Conservation (phyloP, 2,888 invertebrate genomes). For the Drosophila prolongata region DNA sequence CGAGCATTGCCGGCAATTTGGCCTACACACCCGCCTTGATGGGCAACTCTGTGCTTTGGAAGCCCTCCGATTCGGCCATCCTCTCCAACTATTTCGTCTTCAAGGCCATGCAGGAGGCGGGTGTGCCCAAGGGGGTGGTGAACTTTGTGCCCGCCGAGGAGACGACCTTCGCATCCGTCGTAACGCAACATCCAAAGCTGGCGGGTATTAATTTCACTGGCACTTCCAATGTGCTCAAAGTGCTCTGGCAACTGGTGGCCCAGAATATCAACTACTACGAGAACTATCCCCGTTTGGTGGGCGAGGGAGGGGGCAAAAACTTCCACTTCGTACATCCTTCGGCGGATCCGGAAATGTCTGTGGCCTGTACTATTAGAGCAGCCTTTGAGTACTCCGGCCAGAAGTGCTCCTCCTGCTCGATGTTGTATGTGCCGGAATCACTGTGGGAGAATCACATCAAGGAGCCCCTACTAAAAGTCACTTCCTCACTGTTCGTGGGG, state of each 20-base stretch:
- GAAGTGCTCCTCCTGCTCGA: constrained; percentile 98
- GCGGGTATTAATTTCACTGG: constrained; percentile 99
- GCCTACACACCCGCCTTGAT: constrained; percentile 94
- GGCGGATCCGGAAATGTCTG: constrained; percentile 92
- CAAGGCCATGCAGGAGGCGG: constrained; percentile 96
- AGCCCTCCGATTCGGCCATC: constrained; percentile 98
- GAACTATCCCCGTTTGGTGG: constrained; percentile 95
- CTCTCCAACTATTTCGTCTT: constrained; percentile 97
- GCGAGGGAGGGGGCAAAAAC: constrained; percentile 99
- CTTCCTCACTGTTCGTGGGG: constrained; percentile 91
- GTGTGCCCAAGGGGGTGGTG: constrained; percentile 97
- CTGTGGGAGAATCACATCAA: constrained; percentile 86
- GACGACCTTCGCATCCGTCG: constrained; percentile 94
- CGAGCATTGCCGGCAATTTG: constrained; percentile 98
- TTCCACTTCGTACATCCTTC: constrained; percentile 97
- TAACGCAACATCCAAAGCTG: constrained; percentile 92
- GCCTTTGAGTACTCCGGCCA: constrained; percentile 98
- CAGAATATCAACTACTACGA: constrained; percentile 91
- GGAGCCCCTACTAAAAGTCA: constrained; percentile 88
- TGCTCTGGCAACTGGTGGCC: constrained; percentile 95
- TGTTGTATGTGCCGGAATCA: constrained; percentile 96
- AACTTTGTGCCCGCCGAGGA: constrained; percentile 98
- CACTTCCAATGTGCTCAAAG: constrained; percentile 95
- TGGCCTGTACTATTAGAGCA: constrained; percentile 93
- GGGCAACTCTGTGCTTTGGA: constrained; percentile 98